A percentile compares a stretch with the other conserved stretches of the same genome.
Evolutionary conservation across 2,113 vertebrate species (phyloP).

Genomic region (Manacus vitellinus): DNA sequence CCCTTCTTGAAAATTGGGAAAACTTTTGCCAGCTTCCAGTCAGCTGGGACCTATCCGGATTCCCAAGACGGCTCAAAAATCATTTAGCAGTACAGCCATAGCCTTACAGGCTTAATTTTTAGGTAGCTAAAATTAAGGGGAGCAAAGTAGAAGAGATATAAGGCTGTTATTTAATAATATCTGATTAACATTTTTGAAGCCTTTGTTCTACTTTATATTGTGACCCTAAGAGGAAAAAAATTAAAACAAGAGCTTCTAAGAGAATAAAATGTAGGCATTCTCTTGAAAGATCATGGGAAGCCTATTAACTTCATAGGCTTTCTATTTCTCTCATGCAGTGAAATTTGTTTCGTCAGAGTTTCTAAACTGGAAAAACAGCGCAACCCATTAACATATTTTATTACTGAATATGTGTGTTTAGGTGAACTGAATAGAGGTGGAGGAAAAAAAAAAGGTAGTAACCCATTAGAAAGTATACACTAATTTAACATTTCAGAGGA

Average conservation of each 20-base stretch:
- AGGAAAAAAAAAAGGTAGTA: not conserved
- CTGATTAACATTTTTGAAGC: not conserved
- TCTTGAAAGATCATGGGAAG: not conserved
- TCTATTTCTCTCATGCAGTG: not conserved
- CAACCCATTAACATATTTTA: rapidly evolving
- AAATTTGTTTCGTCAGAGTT: not conserved
- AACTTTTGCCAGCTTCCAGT: no score
- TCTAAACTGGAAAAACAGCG: not conserved
- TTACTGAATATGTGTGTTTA: not conserved
- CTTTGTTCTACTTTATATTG: not conserved
- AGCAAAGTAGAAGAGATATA: not conserved
- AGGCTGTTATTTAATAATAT: not conserved
- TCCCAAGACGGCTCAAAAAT: not conserved
- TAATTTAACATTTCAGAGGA: not conserved
- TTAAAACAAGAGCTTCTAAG: not conserved
- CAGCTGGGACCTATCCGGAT: no score
- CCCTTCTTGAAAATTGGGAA: no score
- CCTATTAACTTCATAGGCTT: not conserved
- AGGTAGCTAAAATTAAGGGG: not conserved
- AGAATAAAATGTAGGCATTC: not conserved
- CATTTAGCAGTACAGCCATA: not conserved
- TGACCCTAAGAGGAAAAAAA: not conserved
- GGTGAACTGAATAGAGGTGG: not conserved
- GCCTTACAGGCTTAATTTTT: not conserved
- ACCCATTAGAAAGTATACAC: not conserved